Conservation (phyloP, 2,888 invertebrate genomes). For the Euclidia mi region DNA sequence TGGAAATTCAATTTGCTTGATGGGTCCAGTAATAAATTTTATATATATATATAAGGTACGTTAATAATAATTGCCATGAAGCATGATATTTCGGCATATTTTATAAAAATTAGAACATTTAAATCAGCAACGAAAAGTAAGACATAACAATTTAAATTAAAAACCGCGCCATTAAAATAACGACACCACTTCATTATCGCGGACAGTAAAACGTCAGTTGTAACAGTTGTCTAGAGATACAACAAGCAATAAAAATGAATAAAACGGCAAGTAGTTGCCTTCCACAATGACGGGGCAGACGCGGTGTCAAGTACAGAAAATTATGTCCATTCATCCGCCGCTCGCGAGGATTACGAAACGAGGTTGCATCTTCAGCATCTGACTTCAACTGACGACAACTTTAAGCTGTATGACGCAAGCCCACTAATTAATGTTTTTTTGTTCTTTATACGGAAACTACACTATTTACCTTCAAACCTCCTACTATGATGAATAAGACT, state of each 20-base stretch:
- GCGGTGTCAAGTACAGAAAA: conserved; percentile 88
- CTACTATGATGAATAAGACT: too few species aligned
- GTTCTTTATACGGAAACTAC: conserved; percentile 2
- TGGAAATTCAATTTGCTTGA: too few species aligned
- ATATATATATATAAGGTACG: too few species aligned
- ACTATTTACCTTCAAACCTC: conserved; percentile 20
- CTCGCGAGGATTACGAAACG: conserved; percentile 83
- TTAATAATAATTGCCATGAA: too few species aligned
- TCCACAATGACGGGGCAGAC: conserved; percentile 81
- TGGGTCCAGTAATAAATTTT: too few species aligned
- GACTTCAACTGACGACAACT: conserved; percentile 72
- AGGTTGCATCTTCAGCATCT: conserved; percentile 81
- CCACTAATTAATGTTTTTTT: conserved; percentile 69
- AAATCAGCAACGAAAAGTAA: neutral
- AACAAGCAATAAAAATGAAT: conserved; percentile 81
- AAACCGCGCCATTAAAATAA: conserved; percentile 37
- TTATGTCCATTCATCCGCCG: conserved; percentile 87
- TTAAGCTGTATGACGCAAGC: conserved; percentile 71
- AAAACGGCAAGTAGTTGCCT: conserved; percentile 74
- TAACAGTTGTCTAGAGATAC: conserved; percentile 54
- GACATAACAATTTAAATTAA: conserved; percentile 28
- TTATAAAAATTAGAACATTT: too few species aligned
- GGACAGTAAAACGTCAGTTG: conserved; percentile 46
- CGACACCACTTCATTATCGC: conserved; percentile 49
- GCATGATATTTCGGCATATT: too few species aligned